Base-by-base conservation (phyloP, 2,888 invertebrate genomes). In the Teinopalpus imperialis region DNA sequence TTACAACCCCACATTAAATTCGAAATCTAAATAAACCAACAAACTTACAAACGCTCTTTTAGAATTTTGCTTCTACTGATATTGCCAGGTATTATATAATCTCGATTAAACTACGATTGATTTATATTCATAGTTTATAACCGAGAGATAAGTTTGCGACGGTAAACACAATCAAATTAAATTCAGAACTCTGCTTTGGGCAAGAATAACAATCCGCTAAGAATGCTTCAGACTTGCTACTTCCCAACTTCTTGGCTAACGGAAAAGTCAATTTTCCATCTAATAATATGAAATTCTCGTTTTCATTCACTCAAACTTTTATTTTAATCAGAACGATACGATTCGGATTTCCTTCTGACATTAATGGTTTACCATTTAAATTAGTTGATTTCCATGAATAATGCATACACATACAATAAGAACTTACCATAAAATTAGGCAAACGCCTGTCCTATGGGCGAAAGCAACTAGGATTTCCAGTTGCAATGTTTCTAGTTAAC, bases 141-240 rank as follows among this genome's bases (percentile, higher is more conserved):
- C n/a, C 5, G 18, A 8, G 24, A 18, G 26, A 39, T 27, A 39
- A 45, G 23, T 40, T 45, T 20, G 12, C 20, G 29, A 10, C 13
- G 32, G 26, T 39, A 40, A 39, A 39, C 45, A 45, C 27, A 27
- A 45, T 39, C 21, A 40, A 45, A 37, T 36, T 44, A 30, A 44
- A 34, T 32, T 45, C 39, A 34, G 32, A 34, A 45, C 32, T 26
- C 32, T 24, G 30, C 45, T 45, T 34, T 21, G 20, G 45, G 7
- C 26, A 39, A 45, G 34, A 45, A 45, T 32, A 45, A 45, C 45
- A 45, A 45, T 26, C 20, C 32, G 24, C 26, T 21, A 45, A 45
- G 39, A 27, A 45, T 45, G 21, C 26, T 23, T 16, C 37, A 24
- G 30, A 27, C 39, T 40, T 21, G 27, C n/a, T 32, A 45, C 16